A percentile compares a stretch with the other conserved stretches of the same genome.
Evolutionary conservation across 2,797 vertebrate species (phyloP).

Genomic region (Phataginus tricuspis): DNA sequence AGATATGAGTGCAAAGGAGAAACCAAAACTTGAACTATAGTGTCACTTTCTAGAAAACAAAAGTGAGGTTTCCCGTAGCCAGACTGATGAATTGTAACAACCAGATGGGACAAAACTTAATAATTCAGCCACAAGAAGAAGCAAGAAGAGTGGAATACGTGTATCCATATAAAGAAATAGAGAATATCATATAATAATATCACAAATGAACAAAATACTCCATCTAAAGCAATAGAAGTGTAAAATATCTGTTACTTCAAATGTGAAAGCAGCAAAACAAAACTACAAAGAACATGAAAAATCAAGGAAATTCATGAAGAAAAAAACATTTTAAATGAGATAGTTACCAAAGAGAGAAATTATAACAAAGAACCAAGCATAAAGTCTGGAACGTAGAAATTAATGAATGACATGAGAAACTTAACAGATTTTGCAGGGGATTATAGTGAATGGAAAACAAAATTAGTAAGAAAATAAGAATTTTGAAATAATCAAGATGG

Average conservation of each 20-base stretch:
- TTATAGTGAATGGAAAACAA: background rate
- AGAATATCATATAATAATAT: background rate
- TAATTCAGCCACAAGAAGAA: background rate
- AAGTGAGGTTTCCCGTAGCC: background rate
- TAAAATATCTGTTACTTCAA: background rate
- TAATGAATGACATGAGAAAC: background rate
- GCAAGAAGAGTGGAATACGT: background rate
- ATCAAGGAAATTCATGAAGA: background rate
- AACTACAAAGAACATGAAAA: background rate
- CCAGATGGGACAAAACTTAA: background rate
- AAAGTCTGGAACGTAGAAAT: background rate
- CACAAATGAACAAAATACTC: background rate
- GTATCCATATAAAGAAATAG: background rate
- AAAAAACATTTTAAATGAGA: background rate
- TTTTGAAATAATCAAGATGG: background rate
- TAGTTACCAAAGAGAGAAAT: background rate
- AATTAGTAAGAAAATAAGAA: background rate
- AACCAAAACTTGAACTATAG: background rate
- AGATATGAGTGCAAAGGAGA: background rate
- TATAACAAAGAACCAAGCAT: background rate
- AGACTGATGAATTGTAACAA: background rate
- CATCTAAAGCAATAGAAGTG: background rate
- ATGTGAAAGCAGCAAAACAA: background rate
- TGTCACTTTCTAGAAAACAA: background rate
- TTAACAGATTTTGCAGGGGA: background rate